Percentiles rank a stretch among this genome's conserved stretches.
These are phyloP conservation scores for Sebastiscus tertius DNA, from an alignment of 2,797 vertebrate genomes.

Conservation along the genomic window DNA sequence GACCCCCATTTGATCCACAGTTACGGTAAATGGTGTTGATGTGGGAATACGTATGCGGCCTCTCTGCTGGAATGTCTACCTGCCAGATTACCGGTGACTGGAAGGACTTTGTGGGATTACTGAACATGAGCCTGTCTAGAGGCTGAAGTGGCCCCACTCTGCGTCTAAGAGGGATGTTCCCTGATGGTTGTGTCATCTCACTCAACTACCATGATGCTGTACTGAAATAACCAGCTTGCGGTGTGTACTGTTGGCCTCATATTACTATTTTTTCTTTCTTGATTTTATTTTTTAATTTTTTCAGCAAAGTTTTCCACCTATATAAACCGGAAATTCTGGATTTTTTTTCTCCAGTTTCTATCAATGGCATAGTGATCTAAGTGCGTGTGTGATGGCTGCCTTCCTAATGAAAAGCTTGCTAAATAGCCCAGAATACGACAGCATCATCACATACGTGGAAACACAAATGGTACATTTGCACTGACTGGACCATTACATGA, in stretches of 20 bases:
- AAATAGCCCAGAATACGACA: background rate
- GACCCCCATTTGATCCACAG: background rate
- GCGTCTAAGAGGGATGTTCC: slow-evolving; percentile 22
- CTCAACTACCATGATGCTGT: background rate
- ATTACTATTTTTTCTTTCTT: background rate
- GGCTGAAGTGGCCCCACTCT: slow-evolving; percentile 49
- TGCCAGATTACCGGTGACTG: slow-evolving; percentile 72
- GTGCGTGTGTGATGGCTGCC: background rate
- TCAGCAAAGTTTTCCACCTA: background rate
- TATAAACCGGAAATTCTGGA: background rate
- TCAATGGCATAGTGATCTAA: background rate
- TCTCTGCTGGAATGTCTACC: slow-evolving; percentile 44
- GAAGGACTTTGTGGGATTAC: slow-evolving; percentile 77
- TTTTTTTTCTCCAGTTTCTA: background rate
- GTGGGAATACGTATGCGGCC: slow-evolving; percentile 9
- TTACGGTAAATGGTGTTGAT: slow-evolving; percentile 22
- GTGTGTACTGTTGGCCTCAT: background rate
- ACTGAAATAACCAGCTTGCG: background rate
- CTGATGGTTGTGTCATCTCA: slow-evolving; percentile 11
- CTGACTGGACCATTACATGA: background rate
- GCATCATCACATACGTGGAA: background rate
- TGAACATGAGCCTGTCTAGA: slow-evolving; percentile 71
- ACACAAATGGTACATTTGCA: slow-evolving; percentile 27
- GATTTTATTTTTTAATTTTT: background rate
- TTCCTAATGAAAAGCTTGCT: background rate